phyloP scores from a whole-genome alignment of 2,888 invertebrate genomes.

The Latrodectus elegans region DNA sequence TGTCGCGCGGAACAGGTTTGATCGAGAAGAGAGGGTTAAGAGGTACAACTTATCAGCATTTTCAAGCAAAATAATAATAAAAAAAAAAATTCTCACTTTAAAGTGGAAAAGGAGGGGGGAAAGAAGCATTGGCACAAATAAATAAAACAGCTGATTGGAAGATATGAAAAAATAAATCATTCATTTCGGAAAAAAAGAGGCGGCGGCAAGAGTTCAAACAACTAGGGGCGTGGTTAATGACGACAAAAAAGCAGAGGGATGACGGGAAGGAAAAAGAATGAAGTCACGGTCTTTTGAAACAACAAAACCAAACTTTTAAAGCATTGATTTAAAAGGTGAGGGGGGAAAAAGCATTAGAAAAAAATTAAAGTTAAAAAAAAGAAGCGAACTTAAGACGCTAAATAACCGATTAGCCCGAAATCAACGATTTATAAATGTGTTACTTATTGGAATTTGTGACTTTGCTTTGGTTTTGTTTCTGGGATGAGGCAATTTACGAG shows the following conservation, averaged over 20 bases:
- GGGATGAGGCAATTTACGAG: slow-evolving; percentile 56
- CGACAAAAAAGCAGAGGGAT: neutral
- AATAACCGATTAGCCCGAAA: slow-evolving; percentile 65
- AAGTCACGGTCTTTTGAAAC: slow-evolving; percentile 32
- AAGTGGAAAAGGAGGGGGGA: too few species aligned
- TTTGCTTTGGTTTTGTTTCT: slow-evolving; percentile 39
- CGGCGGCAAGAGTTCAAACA: slow-evolving; percentile 32
- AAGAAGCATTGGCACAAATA: too few species aligned
- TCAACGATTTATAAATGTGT: slow-evolving; percentile 66
- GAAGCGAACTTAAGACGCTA: slow-evolving; percentile 26
- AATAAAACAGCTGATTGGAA: too few species aligned
- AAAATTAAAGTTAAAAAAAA: slow-evolving; percentile 1
- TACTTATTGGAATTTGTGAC: slow-evolving; percentile 65
- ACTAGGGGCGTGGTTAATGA: slow-evolving; percentile 34
- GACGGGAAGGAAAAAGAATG: neutral
- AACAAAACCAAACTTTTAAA: slow-evolving; percentile 19
- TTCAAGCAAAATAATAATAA: too few species aligned
- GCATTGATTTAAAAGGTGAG: neutral
- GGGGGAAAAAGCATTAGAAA: slow-evolving; percentile 1
- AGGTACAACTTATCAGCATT: too few species aligned
- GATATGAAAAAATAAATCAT: too few species aligned
- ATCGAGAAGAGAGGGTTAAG: too few species aligned
- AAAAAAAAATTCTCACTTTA: too few species aligned
- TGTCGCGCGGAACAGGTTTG: too few species aligned
- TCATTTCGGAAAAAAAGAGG: neutral